These are phyloP conservation scores for Pheosia gnoma DNA, from an alignment of 2,888 invertebrate genomes.

Conservation along the genomic window DNA sequence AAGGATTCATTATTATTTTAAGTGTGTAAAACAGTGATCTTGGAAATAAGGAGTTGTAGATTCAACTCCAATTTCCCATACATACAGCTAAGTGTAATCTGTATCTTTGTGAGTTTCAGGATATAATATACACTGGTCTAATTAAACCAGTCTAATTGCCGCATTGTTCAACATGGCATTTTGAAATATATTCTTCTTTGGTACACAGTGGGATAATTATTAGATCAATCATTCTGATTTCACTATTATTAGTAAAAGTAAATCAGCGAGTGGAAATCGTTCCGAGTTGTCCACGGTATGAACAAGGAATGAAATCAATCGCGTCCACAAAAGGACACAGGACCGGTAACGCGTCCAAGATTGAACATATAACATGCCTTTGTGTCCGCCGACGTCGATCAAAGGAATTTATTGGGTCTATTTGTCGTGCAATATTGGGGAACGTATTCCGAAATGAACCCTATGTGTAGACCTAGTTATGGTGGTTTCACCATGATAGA, in stretches of 20 bases:
- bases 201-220: too few relatives aligned
- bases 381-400: conserved; percentile 21
- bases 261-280: neutral
- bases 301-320: conserved; percentile 30
- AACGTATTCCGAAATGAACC: conserved; percentile 1
- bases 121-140: too few relatives aligned
- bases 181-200: too few relatives aligned
- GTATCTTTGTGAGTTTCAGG: too few relatives aligned
- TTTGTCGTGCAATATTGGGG: conserved; percentile 9
- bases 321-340: conserved; percentile 25
- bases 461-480: neutral
- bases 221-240: too few relatives aligned
- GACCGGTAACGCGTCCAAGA: conserved; percentile 17
- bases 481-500: too few relatives aligned
- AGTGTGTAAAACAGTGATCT: neutral
- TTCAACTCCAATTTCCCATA: too few relatives aligned
- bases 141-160: too few relatives aligned
- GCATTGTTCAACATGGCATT: too few relatives aligned
- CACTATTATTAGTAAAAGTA: neutral
- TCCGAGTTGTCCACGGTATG: neutral
- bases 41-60: neutral
- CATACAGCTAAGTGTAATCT: too few relatives aligned
- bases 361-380: conserved; percentile 37
- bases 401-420: conserved; percentile 22
- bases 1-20: neutral